phyloP scores from a whole-genome alignment of 2,888 invertebrate genomes.

The Pandemis heparana region DNA sequence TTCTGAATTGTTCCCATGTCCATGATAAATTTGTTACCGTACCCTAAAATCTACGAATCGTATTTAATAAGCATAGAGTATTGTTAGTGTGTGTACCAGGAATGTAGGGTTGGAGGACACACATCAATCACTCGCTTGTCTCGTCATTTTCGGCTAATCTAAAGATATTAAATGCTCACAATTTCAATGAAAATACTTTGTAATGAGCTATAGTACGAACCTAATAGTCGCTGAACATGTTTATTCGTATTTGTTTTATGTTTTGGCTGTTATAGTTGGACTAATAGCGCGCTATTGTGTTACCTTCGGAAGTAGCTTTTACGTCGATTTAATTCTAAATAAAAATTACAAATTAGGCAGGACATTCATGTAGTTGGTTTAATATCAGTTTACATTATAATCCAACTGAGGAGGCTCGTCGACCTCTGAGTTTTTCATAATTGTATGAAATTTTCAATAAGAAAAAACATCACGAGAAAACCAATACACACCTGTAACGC shows the following conservation, averaged over 20 bases:
- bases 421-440: too few species aligned
- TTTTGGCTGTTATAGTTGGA: neutral
- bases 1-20: too few species aligned
- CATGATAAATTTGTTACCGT: slow-evolving; percentile 13
- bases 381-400: too few species aligned
- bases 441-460: too few species aligned
- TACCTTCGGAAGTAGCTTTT: too few species aligned
- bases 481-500: too few species aligned
- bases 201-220: slow-evolving; percentile 59
- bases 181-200: slow-evolving; percentile 71
- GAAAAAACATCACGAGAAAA: too few species aligned
- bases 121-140: slow-evolving; percentile 77
- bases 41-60: slow-evolving; percentile 38
- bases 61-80: slow-evolving; percentile 63
- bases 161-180: slow-evolving; percentile 68
- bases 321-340: too few species aligned
- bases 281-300: too few species aligned
- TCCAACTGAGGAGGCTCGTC: too few species aligned
- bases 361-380: too few species aligned
- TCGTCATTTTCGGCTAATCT: slow-evolving; percentile 70
- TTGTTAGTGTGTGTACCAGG: slow-evolving; percentile 49
- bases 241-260: slow-evolving; percentile 13
- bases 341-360: too few species aligned
- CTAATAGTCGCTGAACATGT: neutral
- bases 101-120: slow-evolving; percentile 71